phyloP scores from a whole-genome alignment of 2,113 vertebrate species.

The Acrocephalus kingi region DNA sequence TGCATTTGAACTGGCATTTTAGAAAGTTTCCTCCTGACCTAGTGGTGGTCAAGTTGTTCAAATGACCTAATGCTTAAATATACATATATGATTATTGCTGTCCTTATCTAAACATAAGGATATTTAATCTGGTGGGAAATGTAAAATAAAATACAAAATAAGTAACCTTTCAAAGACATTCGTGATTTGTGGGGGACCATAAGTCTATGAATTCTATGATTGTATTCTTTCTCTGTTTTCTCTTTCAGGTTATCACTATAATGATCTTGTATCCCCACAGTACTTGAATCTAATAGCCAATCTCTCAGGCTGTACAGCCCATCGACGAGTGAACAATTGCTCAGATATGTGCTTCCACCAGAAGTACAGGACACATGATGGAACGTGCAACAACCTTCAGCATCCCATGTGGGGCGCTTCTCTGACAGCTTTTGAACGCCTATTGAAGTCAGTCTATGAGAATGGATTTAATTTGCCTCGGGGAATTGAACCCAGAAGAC shows the following conservation, averaged over 20 bases:
- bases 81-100: not conserved
- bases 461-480: constrained; percentile 96
- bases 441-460: constrained; percentile 94
- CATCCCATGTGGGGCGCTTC: constrained; percentile 98
- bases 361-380: constrained; percentile 94
- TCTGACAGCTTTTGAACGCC: constrained; percentile 92
- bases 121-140: not conserved
- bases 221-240: not conserved
- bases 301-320: constrained; percentile 93
- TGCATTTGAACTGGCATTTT: not conserved
- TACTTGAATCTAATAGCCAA: constrained; percentile 96
- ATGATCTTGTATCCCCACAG: constrained; percentile 94
- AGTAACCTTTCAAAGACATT: not conserved
- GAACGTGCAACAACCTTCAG: constrained; percentile 98
- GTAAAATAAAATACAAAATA: not conserved
- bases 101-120: not conserved
- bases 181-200: accelerated
- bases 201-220: not conserved
- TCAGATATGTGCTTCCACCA: constrained; percentile 98
- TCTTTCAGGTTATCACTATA: constrained; percentile 92
- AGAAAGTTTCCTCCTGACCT: not conserved
- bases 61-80: not conserved
- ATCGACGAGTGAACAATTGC: constrained; percentile 94
- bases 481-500: constrained; percentile 77
- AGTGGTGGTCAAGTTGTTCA: not conserved